Conservation (phyloP, 2,888 invertebrate genomes). For the Myopa tessellatipennis region DNA sequence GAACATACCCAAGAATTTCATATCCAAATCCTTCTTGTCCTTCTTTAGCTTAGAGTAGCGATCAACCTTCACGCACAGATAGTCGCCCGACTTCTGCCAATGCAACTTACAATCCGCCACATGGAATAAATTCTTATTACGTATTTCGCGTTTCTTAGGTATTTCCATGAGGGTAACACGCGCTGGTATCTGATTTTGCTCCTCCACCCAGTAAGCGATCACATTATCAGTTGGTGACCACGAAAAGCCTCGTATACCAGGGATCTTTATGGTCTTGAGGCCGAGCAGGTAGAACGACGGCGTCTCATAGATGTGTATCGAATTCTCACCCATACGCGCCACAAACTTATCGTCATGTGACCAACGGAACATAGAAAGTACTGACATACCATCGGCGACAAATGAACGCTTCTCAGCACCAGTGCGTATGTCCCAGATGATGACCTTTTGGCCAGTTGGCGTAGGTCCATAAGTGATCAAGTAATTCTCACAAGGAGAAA, state of each 20-base stretch:
- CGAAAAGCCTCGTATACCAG: constrained; percentile 91
- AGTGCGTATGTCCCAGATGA: constrained; percentile 97
- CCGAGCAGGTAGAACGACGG: constrained; percentile 94
- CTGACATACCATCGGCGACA: constrained; percentile 83
- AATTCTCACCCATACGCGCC: constrained; percentile 85
- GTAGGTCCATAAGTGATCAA: constrained; percentile 93
- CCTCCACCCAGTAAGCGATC: constrained; percentile 98
- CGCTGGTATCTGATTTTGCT: constrained; percentile 96
- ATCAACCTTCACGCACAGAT: constrained; percentile 94
- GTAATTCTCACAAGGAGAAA: constrained; percentile 97
- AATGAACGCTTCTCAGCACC: constrained; percentile 94
- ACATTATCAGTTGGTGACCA: constrained; percentile 99
- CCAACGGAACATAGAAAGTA: constrained; percentile 98
- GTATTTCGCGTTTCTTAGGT: constrained; percentile 87
- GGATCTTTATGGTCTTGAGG: constrained; percentile 92
- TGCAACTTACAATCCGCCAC: constrained; percentile 98
- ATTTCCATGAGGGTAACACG: constrained; percentile 93
- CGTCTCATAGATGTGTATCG: constrained; percentile 95
- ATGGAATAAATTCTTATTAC: constrained; percentile 96
- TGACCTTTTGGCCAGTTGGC: constrained; percentile 81
- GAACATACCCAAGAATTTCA: constrained; percentile 96
- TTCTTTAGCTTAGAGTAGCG: constrained; percentile 90
- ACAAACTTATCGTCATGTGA: constrained; percentile 96
- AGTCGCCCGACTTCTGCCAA: constrained; percentile 99
- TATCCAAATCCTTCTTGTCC: constrained; percentile 89